phyloP scores from a whole-genome alignment of 2,113 vertebrate genomes.

The Podiceps cristatus region DNA sequence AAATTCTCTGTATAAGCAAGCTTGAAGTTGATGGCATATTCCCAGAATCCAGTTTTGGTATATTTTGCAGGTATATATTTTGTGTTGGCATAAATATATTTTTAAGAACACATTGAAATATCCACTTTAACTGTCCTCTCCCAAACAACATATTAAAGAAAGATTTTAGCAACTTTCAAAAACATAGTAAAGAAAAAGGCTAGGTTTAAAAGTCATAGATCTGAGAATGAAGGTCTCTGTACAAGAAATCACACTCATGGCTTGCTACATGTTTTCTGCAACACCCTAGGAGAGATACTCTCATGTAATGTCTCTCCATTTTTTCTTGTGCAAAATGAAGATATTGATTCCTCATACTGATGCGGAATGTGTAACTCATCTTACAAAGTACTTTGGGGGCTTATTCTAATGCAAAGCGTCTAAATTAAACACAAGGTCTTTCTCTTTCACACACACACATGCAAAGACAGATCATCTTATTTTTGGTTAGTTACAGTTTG shows the following conservation, averaged over 20 bases:
- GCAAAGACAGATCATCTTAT: background rate
- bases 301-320: background rate
- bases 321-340: background rate
- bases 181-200: background rate
- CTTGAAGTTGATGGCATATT: background rate
- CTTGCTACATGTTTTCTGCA: background rate
- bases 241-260: background rate
- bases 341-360: background rate
- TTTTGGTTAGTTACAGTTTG: background rate
- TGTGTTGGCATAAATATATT: background rate
- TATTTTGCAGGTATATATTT: background rate
- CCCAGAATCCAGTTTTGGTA: background rate
- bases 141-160: background rate
- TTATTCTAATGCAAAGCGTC: background rate
- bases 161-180: background rate
- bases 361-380: background rate
- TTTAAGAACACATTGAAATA: background rate
- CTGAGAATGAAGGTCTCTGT: background rate
- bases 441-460: accelerated
- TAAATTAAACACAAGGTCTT: background rate
- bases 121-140: background rate
- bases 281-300: background rate
- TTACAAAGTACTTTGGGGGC: background rate
- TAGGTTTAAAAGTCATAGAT: background rate
- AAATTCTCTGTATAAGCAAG: background rate